Evolutionary conservation across 2,888 invertebrate species (phyloP).

Genomic region (Drosophila vallismaia): DNA sequence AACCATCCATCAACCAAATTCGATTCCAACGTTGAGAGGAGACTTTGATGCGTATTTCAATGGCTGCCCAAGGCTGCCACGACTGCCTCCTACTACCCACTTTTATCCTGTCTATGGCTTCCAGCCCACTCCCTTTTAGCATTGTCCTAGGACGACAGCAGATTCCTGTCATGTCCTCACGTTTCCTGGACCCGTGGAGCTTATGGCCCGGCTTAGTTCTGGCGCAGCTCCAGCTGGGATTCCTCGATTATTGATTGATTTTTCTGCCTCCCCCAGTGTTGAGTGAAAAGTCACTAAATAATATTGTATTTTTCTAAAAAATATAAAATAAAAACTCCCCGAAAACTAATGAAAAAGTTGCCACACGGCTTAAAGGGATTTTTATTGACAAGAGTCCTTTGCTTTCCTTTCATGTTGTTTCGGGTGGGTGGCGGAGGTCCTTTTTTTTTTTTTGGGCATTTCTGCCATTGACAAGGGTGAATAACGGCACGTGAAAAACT

Average conservation of each 20-base stretch:
- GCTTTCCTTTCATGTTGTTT: constrained; percentile 25
- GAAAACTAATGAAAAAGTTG: constrained; percentile 36
- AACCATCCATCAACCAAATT: constrained; percentile 43
- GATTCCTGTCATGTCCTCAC: constrained; percentile 74
- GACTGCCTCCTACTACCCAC: constrained; percentile 9
- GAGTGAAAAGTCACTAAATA: constrained; percentile 36
- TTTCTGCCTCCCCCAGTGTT: constrained; percentile 1
- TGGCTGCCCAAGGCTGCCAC: constrained; percentile 52
- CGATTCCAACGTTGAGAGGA: constrained; percentile 28
- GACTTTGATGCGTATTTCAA: constrained; percentile 40
- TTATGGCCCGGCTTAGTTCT: constrained; percentile 54
- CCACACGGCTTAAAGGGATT: constrained; percentile 55
- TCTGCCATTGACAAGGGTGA: constrained; percentile 68
- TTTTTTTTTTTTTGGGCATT: constrained; percentile 24
- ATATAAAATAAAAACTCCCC: constrained; percentile 9
- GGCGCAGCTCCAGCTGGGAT: constrained; percentile 16
- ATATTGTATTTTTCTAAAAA: constrained; percentile 42
- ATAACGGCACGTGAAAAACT: constrained; percentile 66
- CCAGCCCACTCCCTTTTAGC: not conserved
- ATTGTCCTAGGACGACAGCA: constrained; percentile 51
- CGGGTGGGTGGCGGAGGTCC: not conserved
- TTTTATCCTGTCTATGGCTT: constrained; percentile 1
- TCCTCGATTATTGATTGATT: constrained; percentile 48
- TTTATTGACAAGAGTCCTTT: constrained; percentile 60
- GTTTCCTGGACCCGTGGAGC: constrained; percentile 60